Evolutionary conservation across 2,888 invertebrate genomes (phyloP).

Genomic region (Cerceris ruficornis): DNA sequence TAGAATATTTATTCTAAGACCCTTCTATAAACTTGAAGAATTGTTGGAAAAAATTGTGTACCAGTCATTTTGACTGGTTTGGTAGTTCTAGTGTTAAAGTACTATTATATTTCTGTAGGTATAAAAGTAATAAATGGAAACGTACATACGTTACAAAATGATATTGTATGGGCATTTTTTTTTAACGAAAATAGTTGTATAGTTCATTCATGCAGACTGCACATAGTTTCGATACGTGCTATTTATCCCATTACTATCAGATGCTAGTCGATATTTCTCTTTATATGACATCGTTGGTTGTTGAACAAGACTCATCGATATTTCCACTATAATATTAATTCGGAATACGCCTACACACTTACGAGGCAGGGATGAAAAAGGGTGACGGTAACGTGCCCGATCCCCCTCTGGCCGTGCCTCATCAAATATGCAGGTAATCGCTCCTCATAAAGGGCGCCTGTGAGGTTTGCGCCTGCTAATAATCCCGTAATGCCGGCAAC

Average conservation of each 20-base stretch:
- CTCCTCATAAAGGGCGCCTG: constrained; percentile 61
- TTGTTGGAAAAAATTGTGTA: too few species aligned
- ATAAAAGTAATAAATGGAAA: too few species aligned
- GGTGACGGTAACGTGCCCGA: constrained; percentile 63
- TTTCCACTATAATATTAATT: constrained; percentile 69
- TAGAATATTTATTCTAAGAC: too few species aligned
- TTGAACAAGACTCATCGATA: neutral
- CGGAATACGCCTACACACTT: constrained; percentile 52
- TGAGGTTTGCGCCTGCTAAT: constrained; percentile 46
- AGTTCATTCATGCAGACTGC: neutral
- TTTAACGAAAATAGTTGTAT: neutral
- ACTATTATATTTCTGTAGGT: too few species aligned
- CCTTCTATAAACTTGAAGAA: too few species aligned
- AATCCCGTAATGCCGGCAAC: constrained; percentile 51
- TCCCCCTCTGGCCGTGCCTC: constrained; percentile 53
- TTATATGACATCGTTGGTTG: neutral
- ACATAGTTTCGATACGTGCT: neutral
- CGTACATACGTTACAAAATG: too few species aligned
- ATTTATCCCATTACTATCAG: neutral
- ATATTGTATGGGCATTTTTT: too few species aligned
- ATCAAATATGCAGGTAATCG: constrained; percentile 74
- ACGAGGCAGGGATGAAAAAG: constrained; percentile 40
- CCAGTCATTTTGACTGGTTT: too few species aligned
- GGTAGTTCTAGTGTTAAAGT: too few species aligned
- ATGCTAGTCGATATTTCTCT: neutral